A percentile compares a stretch with the other conserved stretches of the same genome.
Evolutionary conservation across 1,140 invertebrate species (phyloP).

Genomic region (Lasaia peninsularis): DNA sequence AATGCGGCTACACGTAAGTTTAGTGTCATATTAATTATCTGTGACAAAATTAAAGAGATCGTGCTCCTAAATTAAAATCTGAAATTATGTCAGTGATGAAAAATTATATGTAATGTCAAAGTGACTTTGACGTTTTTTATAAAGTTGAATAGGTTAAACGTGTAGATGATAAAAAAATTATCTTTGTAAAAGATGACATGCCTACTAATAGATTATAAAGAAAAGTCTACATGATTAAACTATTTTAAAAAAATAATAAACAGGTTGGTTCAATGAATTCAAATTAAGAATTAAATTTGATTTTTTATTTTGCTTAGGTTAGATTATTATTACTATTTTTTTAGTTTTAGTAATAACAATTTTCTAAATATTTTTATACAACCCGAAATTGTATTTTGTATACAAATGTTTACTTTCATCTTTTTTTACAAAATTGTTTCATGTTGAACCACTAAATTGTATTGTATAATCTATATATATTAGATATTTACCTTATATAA

Average conservation of each 20-base stretch:
- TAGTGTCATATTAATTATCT: too few species aligned
- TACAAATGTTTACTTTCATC: background rate
- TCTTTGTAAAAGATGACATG: background rate
- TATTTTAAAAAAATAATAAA: background rate
- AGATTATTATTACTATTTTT: background rate
- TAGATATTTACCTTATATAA: background rate
- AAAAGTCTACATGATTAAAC: background rate
- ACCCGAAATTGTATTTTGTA: background rate
- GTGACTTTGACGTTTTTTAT: background rate
- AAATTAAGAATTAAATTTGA: background rate
- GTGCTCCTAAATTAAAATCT: background rate
- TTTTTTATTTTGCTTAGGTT: slow-evolving; percentile 2
- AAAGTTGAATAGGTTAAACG: background rate
- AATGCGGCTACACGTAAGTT: too few species aligned
- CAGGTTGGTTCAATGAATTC: background rate
- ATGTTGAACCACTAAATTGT: background rate
- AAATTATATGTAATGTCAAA: background rate
- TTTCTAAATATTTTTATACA: slow-evolving; percentile 7
- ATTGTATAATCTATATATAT: slow-evolving; percentile 1
- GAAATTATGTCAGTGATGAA: background rate
- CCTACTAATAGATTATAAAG: background rate
- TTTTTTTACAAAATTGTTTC: slow-evolving; percentile 9
- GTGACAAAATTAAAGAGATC: too few species aligned
- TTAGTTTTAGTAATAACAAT: background rate
- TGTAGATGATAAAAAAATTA: background rate